phyloP scores from a whole-genome alignment of 2,113 vertebrate species.

The Irena cyanogastra region DNA sequence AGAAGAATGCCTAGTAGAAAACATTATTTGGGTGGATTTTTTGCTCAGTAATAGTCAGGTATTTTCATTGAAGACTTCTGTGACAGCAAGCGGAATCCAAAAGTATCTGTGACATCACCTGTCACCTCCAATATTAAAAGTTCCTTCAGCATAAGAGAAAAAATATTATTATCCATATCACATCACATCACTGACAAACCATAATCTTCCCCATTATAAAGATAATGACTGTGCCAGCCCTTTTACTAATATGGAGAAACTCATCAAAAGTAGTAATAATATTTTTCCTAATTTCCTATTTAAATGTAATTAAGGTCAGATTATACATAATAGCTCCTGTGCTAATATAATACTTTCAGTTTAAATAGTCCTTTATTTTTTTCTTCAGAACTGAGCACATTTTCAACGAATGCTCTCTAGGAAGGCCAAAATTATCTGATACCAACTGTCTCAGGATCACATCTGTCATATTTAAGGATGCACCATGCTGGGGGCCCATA shows the following conservation, averaged over 20 bases:
- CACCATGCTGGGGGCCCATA: background rate
- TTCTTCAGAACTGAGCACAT: background rate
- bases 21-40: background rate
- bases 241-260: background rate
- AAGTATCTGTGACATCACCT: background rate
- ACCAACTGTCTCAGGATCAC: background rate
- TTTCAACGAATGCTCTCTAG: background rate
- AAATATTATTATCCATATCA: background rate
- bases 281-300: background rate
- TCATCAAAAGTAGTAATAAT: background rate
- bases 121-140: background rate
- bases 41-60: background rate
- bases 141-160: background rate
- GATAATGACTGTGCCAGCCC: background rate
- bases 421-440: background rate
- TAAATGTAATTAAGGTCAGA: background rate
- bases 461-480: background rate
- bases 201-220: background rate
- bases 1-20: background rate
- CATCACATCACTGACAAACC: background rate
- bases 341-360: background rate
- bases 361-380: background rate
- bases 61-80: background rate
- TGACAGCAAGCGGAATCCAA: background rate
- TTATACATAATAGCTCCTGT: background rate